These are phyloP conservation scores for Symphodus melops DNA, from an alignment of 2,113 vertebrate species.

Conservation along the genomic window DNA sequence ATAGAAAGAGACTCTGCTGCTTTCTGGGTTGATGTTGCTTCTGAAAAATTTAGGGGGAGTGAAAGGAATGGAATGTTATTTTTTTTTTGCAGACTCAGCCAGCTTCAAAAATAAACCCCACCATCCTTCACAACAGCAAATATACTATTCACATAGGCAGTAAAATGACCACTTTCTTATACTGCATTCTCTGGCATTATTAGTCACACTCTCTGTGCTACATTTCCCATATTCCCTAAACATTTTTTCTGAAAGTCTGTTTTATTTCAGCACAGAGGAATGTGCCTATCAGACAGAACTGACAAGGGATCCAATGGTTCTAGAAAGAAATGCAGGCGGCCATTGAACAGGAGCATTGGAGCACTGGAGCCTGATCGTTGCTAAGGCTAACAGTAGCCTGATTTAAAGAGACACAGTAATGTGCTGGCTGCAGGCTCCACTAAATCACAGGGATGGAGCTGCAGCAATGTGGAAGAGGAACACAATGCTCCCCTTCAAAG, in stretches of 20 bases:
- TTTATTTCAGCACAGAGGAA: slow-evolving; percentile 52
- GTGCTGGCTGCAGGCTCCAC: slow-evolving; percentile 67
- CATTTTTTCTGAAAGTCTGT: background rate
- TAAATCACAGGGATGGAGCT: slow-evolving; percentile 65
- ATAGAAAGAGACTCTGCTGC: background rate
- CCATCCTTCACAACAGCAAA: slow-evolving; percentile 4
- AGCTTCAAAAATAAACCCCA: slow-evolving; percentile 48
- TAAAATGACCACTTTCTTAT: background rate
- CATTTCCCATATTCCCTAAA: slow-evolving; percentile 8
- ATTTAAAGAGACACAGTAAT: slow-evolving; percentile 76
- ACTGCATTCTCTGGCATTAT: background rate
- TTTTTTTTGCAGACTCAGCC: slow-evolving; percentile 24
- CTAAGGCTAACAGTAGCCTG: slow-evolving; percentile 67
- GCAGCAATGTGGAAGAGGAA: slow-evolving; percentile 62
- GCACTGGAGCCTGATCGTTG: slow-evolving; percentile 61
- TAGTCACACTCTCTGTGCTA: background rate
- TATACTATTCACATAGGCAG: background rate
- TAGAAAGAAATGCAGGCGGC: slow-evolving; percentile 28
- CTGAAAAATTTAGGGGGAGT: slow-evolving; percentile 49
- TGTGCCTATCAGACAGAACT: slow-evolving; percentile 26
- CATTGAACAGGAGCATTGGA: slow-evolving; percentile 40
- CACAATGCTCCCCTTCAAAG: slow-evolving; percentile 81
- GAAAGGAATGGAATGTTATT: slow-evolving; percentile 28
- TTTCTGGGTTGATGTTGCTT: slow-evolving; percentile 21
- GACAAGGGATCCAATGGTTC: slow-evolving; percentile 27